Conservation (phyloP, 2,113 vertebrate species). For the Hippocampus comes region DNA sequence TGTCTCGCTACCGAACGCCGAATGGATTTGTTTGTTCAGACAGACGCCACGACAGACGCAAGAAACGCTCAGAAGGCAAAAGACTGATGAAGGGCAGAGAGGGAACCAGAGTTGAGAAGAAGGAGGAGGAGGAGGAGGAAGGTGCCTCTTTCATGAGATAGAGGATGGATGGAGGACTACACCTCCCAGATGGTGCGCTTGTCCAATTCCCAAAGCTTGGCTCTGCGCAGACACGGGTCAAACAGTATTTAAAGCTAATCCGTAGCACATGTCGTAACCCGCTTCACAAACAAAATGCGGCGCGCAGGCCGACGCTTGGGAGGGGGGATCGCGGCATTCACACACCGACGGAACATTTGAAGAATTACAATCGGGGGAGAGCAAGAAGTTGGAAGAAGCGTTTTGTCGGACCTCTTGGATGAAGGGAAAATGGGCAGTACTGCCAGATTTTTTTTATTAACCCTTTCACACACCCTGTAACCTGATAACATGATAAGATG, state of each 20-base stretch:
- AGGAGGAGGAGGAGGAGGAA: slow-evolving; percentile 28
- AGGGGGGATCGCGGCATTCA: background rate
- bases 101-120: slow-evolving; percentile 17
- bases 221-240: slow-evolving; percentile 36
- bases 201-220: slow-evolving; percentile 57
- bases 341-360: slow-evolving; percentile 1
- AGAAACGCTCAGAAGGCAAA: slow-evolving; percentile 33
- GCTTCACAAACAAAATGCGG: slow-evolving; percentile 13
- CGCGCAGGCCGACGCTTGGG: background rate
- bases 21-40: slow-evolving; percentile 66
- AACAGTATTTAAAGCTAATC: slow-evolving; percentile 50
- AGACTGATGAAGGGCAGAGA: slow-evolving; percentile 30
- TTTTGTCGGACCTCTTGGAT: background rate
- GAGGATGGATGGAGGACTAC: slow-evolving; percentile 40
- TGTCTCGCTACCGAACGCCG: slow-evolving; percentile 46
- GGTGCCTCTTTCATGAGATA: slow-evolving; percentile 24
- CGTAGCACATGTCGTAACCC: slow-evolving; percentile 31
- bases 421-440: background rate
- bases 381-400: background rate
- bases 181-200: slow-evolving; percentile 60
- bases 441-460: background rate
- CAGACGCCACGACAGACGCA: slow-evolving; percentile 63
- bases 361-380: background rate
- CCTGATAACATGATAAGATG: too few species aligned
- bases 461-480: too few species aligned